These are phyloP conservation scores for Ibycter americanus DNA, from an alignment of 2,797 vertebrate species.

Conservation along the genomic window DNA sequence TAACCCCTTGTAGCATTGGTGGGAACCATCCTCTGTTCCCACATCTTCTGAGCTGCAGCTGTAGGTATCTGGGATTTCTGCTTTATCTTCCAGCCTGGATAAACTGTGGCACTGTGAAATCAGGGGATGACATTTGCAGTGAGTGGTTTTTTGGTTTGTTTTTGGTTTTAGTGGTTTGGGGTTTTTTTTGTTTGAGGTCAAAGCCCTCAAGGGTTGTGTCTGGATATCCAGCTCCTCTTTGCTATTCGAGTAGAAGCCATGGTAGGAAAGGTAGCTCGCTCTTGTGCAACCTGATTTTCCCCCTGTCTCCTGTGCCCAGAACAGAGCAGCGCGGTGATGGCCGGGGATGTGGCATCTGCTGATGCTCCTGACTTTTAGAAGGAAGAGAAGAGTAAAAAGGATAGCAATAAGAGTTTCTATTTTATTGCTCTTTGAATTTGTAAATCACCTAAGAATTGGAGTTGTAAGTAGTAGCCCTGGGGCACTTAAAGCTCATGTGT, in stretches of 20 bases:
- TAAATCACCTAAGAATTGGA: neutral
- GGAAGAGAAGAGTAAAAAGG: neutral
- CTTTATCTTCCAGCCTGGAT: neutral
- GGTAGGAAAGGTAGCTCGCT: neutral
- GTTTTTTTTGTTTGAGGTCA: neutral
- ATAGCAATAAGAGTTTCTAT: neutral
- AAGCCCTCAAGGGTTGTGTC: neutral
- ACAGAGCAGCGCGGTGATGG: no score
- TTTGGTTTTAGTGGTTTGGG: no score
- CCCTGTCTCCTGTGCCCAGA: neutral
- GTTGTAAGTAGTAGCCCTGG: neutral
- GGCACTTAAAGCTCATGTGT: neutral
- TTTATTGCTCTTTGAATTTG: neutral
- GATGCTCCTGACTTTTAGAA: neutral
- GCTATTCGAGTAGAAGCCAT: fast-evolving
- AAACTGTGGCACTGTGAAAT: neutral
- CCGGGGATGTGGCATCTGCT: neutral
- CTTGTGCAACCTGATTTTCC: neutral
- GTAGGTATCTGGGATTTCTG: neutral
- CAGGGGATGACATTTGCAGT: fast-evolving
- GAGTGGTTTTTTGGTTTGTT: no score
- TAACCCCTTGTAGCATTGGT: neutral
- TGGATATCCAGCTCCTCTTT: neutral
- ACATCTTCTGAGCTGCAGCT: fast-evolving
- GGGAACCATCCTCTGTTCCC: neutral